Percentiles rank a stretch among this genome's conserved stretches.
phyloP scores from a whole-genome alignment of 2,113 vertebrate species.

The Cottus gobio region DNA sequence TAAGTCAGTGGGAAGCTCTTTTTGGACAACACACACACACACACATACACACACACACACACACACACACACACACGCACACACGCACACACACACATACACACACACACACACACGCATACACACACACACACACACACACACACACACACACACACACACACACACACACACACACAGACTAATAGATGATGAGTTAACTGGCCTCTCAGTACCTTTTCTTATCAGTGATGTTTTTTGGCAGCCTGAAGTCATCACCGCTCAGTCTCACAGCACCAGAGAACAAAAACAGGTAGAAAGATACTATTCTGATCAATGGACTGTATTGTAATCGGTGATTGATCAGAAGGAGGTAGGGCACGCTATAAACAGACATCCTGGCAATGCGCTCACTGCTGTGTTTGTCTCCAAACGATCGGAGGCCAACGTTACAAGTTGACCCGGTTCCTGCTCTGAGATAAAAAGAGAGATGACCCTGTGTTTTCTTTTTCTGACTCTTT shows the following conservation, averaged over 20 bases:
- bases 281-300: slow-evolving; percentile 53
- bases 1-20: slow-evolving; percentile 53
- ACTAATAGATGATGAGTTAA: slow-evolving; percentile 77
- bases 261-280: slow-evolving; percentile 31
- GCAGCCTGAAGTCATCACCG: slow-evolving; percentile 9
- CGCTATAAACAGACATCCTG: slow-evolving; percentile 50
- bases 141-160: slow-evolving; percentile 29
- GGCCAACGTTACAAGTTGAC: slow-evolving; percentile 31
- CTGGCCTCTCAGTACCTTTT: slow-evolving; percentile 55
- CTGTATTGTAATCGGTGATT: slow-evolving; percentile 64
- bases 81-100: no score
- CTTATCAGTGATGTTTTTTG: slow-evolving; percentile 64
- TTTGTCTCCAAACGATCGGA: slow-evolving; percentile 53
- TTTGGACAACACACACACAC: slow-evolving; percentile 56
- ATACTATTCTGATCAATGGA: slow-evolving; percentile 64
- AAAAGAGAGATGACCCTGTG: neutral
- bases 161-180: slow-evolving; percentile 22
- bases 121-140: slow-evolving; percentile 34
- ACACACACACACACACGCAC: no score
- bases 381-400: slow-evolving; percentile 43
- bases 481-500: neutral
- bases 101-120: slow-evolving; percentile 32
- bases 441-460: slow-evolving; percentile 43
- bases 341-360: slow-evolving; percentile 58
- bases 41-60: slow-evolving; percentile 27